Evolutionary conservation across 2,888 invertebrate species (phyloP).

Genomic region (Stramonita haemastoma): DNA sequence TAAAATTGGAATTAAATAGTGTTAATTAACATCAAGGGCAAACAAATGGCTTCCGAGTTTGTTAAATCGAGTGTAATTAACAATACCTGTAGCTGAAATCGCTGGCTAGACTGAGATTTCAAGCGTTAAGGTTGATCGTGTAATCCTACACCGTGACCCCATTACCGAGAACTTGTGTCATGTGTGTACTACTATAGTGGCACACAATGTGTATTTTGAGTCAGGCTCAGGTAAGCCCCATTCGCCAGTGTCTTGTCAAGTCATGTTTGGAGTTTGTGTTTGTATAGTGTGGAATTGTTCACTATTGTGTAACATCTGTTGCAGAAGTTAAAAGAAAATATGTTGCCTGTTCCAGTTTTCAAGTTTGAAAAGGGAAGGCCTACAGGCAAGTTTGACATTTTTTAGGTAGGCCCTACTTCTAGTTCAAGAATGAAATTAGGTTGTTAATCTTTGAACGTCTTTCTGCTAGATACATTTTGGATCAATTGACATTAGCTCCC

Average conservation of each 20-base stretch:
- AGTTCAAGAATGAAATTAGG: too few species aligned
- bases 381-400: too few species aligned
- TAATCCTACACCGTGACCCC: constrained; percentile 24
- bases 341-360: too few species aligned
- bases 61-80: background rate
- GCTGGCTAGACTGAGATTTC: background rate
- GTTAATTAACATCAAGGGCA: background rate
- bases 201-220: background rate
- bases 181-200: background rate
- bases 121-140: background rate
- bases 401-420: too few species aligned
- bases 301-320: too few species aligned
- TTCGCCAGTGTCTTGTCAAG: background rate
- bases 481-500: too few species aligned
- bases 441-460: too few species aligned
- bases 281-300: too few species aligned
- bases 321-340: too few species aligned
- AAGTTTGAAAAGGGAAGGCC: too few species aligned
- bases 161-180: constrained; percentile 10
- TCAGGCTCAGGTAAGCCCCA: background rate
- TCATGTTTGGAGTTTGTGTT: background rate
- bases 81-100: background rate
- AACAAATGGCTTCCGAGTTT: background rate
- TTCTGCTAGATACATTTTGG: too few species aligned
- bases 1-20: constrained; percentile 15